These are phyloP conservation scores for Porites lutea DNA, from an alignment of 64 coral and sea anemone genomes.

Conservation along the genomic window DNA sequence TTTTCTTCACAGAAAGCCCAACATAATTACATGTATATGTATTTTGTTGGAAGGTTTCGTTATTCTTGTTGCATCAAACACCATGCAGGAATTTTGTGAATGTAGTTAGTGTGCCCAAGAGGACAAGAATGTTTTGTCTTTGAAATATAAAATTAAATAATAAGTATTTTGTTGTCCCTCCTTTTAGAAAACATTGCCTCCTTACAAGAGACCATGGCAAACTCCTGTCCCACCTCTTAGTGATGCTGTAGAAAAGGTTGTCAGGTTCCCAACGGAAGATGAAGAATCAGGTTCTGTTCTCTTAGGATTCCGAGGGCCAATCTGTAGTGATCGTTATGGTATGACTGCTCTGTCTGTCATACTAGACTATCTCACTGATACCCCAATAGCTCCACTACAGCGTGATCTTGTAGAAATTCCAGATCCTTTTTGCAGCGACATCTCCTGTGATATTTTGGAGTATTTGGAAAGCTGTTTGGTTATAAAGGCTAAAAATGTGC, in stretches of 20 bases:
- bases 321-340: constrained; percentile 54
- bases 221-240: constrained; percentile 66
- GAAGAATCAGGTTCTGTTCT: constrained; percentile 85
- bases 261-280: constrained; percentile 93
- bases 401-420: constrained; percentile 88
- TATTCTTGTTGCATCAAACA: too few relatives aligned
- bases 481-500: constrained; percentile 88
- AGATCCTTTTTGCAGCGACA: constrained; percentile 91
- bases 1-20: too few relatives aligned
- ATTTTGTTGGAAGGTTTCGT: too few relatives aligned
- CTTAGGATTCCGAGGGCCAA: constrained; percentile 83
- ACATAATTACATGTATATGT: neutral
- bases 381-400: constrained; percentile 92
- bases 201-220: constrained; percentile 95
- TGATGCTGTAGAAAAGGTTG: constrained; percentile 44
- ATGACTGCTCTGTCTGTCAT: constrained; percentile 73
- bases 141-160: neutral
- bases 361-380: constrained; percentile 91
- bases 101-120: too few relatives aligned
- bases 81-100: too few relatives aligned
- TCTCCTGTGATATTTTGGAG: constrained; percentile 76
- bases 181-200: constrained; percentile 69
- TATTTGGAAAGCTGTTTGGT: constrained; percentile 75
- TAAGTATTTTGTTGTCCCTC: neutral
- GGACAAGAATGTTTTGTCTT: too few relatives aligned